phyloP scores from a whole-genome alignment of 2,797 vertebrate species.

The Tachyglossus aculeatus region DNA sequence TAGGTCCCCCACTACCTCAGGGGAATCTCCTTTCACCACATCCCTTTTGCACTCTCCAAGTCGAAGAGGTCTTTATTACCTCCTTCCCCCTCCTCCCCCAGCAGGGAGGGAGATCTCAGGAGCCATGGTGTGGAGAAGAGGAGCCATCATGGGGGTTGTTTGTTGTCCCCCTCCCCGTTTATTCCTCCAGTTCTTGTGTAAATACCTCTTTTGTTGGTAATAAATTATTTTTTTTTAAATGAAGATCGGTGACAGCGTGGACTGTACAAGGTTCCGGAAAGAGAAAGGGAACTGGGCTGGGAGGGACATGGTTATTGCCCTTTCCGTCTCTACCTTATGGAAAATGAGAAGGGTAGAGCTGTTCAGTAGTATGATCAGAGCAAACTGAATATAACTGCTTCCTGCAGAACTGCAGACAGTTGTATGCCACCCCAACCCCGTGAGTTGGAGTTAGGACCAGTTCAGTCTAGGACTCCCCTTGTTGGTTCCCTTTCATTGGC shows the following conservation, averaged over 20 bases:
- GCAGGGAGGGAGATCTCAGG: background rate
- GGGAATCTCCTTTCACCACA: conserved; percentile 53
- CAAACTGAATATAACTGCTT: no score
- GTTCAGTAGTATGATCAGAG: no score
- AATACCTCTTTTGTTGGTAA: conserved; percentile 65
- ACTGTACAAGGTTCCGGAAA: no score
- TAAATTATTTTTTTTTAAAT: conserved; percentile 70
- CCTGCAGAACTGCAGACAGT: no score
- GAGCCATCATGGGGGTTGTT: background rate
- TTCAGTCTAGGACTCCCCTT: no score
- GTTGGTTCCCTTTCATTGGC: no score
- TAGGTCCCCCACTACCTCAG: conserved; percentile 63
- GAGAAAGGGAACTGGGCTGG: no score
- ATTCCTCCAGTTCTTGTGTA: conserved; percentile 37
- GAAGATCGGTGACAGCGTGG: conserved; percentile 21
- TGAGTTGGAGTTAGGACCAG: no score
- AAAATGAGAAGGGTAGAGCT: no score
- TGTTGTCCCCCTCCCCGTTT: background rate
- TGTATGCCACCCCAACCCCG: no score
- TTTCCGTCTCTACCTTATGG: no score
- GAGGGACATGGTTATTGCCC: no score
- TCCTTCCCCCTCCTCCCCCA: conserved; percentile 26
- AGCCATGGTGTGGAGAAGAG: background rate
- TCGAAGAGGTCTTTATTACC: conserved; percentile 53
- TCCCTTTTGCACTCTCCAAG: conserved; percentile 16